A percentile compares a stretch with the other conserved stretches of the same genome.
Evolutionary conservation across 2,113 vertebrate species (phyloP).

Genomic region (Corvus hawaiiensis): DNA sequence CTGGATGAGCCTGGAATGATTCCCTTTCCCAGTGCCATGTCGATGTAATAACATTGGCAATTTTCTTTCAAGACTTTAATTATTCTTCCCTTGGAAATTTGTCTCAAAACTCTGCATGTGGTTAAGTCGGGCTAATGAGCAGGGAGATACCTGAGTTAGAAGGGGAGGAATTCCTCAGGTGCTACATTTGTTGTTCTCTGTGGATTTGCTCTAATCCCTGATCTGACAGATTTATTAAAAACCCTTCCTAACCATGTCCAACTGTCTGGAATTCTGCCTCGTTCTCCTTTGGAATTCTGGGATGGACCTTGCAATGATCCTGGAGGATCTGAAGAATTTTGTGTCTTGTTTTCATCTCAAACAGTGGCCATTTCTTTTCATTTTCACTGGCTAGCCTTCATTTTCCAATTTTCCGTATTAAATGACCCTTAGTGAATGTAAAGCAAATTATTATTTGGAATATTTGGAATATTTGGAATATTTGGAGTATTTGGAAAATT

Average conservation of each 20-base stretch:
- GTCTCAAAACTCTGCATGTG: background rate
- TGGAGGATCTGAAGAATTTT: background rate
- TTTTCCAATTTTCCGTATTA: background rate
- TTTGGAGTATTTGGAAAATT: background rate
- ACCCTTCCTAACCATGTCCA: background rate
- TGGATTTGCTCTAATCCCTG: background rate
- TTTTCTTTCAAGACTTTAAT: background rate
- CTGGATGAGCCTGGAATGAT: background rate
- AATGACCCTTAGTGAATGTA: background rate
- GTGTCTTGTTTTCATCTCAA: background rate
- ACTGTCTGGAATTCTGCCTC: background rate
- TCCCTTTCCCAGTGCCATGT: background rate
- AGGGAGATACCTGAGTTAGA: background rate
- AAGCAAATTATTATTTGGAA: background rate
- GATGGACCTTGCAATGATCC: background rate
- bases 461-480: background rate
- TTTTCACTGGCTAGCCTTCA: background rate
- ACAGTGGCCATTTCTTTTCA: background rate
- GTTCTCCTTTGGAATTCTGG: background rate
- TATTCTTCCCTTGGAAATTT: background rate
- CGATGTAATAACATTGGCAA: background rate
- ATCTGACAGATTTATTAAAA: background rate
- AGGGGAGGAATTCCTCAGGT: background rate
- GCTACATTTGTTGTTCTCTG: background rate
- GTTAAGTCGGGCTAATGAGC: background rate